Evolutionary conservation across 2,888 invertebrate genomes (phyloP).

Genomic region (Drosophila sordidapex): DNA sequence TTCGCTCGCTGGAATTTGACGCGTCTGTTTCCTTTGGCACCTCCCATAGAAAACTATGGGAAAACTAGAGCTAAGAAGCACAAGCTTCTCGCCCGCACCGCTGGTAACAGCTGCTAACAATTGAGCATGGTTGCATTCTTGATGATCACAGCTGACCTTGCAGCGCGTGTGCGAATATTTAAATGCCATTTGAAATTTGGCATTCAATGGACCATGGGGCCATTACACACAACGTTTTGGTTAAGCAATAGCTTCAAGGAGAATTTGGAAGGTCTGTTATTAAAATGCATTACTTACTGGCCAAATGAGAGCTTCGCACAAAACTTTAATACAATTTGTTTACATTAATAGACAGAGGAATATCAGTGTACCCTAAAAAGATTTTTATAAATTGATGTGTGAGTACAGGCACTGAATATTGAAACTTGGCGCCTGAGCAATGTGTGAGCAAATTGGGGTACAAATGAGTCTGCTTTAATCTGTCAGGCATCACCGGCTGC

Average conservation of each 20-base stretch:
- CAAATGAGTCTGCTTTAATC: background rate
- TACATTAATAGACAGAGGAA: slow-evolving; percentile 29
- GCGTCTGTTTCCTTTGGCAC: too few species aligned
- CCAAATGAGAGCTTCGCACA: slow-evolving; percentile 10
- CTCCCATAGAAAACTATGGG: too few species aligned
- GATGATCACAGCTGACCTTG: too few species aligned
- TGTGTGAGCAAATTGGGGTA: background rate
- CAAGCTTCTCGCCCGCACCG: too few species aligned
- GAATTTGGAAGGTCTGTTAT: slow-evolving; percentile 33
- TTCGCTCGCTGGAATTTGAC: too few species aligned
- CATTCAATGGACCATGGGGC: too few species aligned
- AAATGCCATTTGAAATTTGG: too few species aligned
- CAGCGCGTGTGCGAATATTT: too few species aligned
- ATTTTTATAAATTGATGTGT: slow-evolving; percentile 1
- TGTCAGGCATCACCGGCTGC: slow-evolving; percentile 16
- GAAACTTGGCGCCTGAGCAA: slow-evolving; percentile 28
- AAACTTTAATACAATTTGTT: slow-evolving; percentile 13
- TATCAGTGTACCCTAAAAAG: background rate
- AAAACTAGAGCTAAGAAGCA: too few species aligned
- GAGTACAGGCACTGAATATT: slow-evolving; percentile 13
- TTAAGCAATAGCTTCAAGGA: slow-evolving; percentile 51
- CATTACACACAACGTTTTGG: slow-evolving; percentile 15
- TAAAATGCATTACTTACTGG: slow-evolving; percentile 28
- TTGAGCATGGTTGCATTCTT: too few species aligned
- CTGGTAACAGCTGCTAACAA: too few species aligned